These are phyloP conservation scores for Apotomis betuletana DNA, from an alignment of 2,888 invertebrate genomes.

Conservation along the genomic window DNA sequence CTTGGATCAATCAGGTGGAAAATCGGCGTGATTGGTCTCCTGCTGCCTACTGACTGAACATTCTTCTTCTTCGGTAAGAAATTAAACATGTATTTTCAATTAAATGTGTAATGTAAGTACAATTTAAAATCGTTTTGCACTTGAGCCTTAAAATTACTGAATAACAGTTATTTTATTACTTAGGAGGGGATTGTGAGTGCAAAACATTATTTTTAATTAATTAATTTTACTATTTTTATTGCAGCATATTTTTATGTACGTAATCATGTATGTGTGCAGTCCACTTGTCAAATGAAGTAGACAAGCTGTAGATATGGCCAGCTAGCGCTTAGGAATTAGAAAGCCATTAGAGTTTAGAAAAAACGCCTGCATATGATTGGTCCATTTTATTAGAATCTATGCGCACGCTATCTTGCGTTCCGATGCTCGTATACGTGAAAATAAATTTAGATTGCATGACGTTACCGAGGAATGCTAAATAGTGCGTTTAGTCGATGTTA, in stretches of 20 bases:
- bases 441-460: slow-evolving; percentile 42
- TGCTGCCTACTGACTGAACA: too few species aligned
- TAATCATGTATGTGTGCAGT: neutral
- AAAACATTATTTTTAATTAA: neutral
- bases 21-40: too few species aligned
- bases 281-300: slow-evolving; percentile 9
- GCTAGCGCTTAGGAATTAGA: slow-evolving; percentile 41
- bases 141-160: too few species aligned
- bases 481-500: slow-evolving; percentile 38
- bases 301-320: slow-evolving; percentile 19
- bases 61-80: too few species aligned
- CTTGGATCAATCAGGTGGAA: too few species aligned
- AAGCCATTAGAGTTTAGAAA: slow-evolving; percentile 38
- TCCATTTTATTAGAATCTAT: slow-evolving; percentile 40
- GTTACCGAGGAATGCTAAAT: slow-evolving; percentile 38
- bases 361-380: slow-evolving; percentile 39
- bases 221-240: neutral
- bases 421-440: slow-evolving; percentile 37
- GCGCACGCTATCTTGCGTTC: slow-evolving; percentile 41
- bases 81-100: too few species aligned
- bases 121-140: too few species aligned
- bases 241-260: neutral
- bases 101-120: too few species aligned
- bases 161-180: too few species aligned
- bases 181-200: neutral